Percentiles rank a stretch among this genome's conserved stretches.
phyloP scores from a whole-genome alignment of 2,888 invertebrate species.

The Leucophenga montana region DNA sequence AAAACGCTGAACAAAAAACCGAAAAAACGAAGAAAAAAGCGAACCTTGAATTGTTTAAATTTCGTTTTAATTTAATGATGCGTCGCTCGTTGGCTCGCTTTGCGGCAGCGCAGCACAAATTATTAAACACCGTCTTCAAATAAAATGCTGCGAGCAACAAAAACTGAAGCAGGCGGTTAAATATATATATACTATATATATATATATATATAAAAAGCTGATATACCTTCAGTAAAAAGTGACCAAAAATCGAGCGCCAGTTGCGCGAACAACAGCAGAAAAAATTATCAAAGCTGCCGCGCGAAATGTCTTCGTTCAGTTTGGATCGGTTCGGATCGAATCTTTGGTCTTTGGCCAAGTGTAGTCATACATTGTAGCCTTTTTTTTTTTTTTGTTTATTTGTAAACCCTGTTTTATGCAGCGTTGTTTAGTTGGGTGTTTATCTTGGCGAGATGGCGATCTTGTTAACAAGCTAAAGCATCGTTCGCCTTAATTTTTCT shows the following conservation, averaged over 20 bases:
- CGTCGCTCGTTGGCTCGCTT: conserved; percentile 6
- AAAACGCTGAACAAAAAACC: neutral
- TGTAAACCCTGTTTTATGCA: no score
- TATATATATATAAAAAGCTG: no score
- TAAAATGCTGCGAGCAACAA: conserved; percentile 31
- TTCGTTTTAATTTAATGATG: conserved; percentile 68
- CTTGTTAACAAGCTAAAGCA: conserved; percentile 61
- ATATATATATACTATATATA: conserved; percentile 19
- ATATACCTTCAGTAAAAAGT: neutral
- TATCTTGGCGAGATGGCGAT: conserved; percentile 47
- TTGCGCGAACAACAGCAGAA: conserved; percentile 8
- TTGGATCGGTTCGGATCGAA: conserved; percentile 46
- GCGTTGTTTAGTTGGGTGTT: conserved; percentile 6
- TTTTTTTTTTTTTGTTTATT: conserved; percentile 28
- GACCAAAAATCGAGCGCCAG: conserved; percentile 20
- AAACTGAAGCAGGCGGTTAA: conserved; percentile 10
- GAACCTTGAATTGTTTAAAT: conserved; percentile 59
- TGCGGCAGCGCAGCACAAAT: conserved; percentile 21
- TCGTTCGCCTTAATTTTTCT: conserved; percentile 43
- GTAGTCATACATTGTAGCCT: conserved; percentile 41
- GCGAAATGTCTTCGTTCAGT: conserved; percentile 61
- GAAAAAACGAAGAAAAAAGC: neutral
- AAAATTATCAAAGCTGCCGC: conserved; percentile 66
- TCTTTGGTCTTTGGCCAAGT: conserved; percentile 42
- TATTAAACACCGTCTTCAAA: conserved; percentile 41